Evolutionary conservation across 2,113 vertebrate species (phyloP), one percentile per base, ranked within the genome.

Genomic region (Sinocyclocheilus rhinocerous): DNA sequence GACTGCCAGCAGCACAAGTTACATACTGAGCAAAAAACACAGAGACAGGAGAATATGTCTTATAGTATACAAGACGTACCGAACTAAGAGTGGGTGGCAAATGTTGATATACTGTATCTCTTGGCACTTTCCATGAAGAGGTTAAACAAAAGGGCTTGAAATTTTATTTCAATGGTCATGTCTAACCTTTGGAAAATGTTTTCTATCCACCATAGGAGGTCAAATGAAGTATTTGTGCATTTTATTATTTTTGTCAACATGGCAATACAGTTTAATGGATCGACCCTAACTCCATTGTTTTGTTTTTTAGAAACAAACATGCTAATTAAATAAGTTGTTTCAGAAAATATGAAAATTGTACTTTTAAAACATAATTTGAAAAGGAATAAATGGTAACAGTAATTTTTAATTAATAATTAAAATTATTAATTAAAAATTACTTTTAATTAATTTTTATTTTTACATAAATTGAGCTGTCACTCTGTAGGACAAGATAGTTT

Each of bases 1-100:
- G 57, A 81, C 79, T 65, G 79, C 79, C 39, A 1, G n/a, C 36
- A 81, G 79, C 59, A 81, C 39, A 24, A 45, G 59, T 20, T 65
- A 81, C n/a, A 65, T 10, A 15, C 22, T 81, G 59, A 65, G 59
- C 2, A 9, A 42, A 48, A 63, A 81, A 81, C 4, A 15, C 36
- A 81, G 39, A 45, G 78, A 81, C 42, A 48, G 73, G 73, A 48
- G 4, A 18, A 65, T 65, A 65, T 65, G 61, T 81, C 36, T 48
- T 10, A 61, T 12, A 48, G 45, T 48, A 48, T 81, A 6, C 22
- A 45, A 24, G 59, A 48, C 4, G 4, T 5, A 16, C 20, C 48
- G 15, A 48, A 16, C n/a, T 18, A 48, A 65, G 24, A 63, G 39
- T 26, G 59, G 79, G 22, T 81, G 39, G 59, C 1, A 59, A 39